Evolutionary conservation across 2,888 invertebrate genomes (phyloP).

Genomic region (Ptychoptera albimana): DNA sequence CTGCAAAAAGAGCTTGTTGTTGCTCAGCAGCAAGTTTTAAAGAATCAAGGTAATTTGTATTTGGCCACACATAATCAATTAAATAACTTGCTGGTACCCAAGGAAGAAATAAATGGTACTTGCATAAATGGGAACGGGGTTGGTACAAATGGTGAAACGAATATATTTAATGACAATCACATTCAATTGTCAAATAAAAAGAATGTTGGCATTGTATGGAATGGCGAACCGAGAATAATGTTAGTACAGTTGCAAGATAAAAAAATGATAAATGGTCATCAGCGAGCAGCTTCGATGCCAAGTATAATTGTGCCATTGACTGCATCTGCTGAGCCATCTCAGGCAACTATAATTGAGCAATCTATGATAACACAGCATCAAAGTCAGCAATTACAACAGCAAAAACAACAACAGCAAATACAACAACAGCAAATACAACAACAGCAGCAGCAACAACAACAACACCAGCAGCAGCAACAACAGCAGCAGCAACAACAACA

Average conservation of each 20-base stretch:
- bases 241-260: constrained; percentile 33
- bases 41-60: no score
- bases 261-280: constrained; percentile 35
- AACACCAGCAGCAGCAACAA: constrained; percentile 16
- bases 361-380: constrained; percentile 18
- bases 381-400: constrained; percentile 26
- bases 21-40: background rate
- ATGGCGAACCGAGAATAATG: constrained; percentile 40
- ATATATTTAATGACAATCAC: background rate
- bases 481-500: constrained; percentile 22
- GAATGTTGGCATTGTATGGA: constrained; percentile 44
- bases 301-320: constrained; percentile 36
- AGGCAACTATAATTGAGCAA: constrained; percentile 15
- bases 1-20: constrained; percentile 23
- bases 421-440: constrained; percentile 17
- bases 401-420: constrained; percentile 15
- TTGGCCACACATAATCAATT: no score
- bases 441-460: constrained; percentile 12
- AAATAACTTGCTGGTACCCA: no score
- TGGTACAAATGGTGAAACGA: background rate
- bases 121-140: background rate
- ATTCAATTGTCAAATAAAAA: constrained; percentile 17
- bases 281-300: constrained; percentile 38
- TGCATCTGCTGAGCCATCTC: constrained; percentile 10
- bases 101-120: no score